Evolutionary conservation across 2,113 vertebrate genomes (phyloP).

Genomic region (Ammospiza nelsoni): DNA sequence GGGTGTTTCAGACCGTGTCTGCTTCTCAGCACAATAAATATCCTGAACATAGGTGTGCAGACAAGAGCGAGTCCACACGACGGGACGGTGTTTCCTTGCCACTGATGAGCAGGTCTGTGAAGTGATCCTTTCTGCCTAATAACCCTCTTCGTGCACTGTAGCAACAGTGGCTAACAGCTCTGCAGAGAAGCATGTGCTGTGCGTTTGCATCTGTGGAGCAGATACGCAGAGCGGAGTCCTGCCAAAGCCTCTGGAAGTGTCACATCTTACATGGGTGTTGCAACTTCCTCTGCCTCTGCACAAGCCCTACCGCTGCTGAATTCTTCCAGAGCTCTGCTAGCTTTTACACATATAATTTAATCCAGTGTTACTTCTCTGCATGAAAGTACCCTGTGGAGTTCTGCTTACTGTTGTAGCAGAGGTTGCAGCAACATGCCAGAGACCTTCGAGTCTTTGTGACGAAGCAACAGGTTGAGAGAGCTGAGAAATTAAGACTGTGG

Average conservation of each 20-base stretch:
- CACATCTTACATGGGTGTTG: conserved; percentile 56
- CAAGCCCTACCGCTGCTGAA: conserved; percentile 31
- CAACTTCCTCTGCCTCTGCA: conserved; percentile 59
- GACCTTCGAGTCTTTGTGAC: neutral
- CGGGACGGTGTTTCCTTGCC: neutral
- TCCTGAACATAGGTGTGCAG: neutral
- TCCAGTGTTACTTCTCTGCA: neutral
- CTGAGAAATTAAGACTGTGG: neutral
- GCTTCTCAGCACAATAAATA: neutral
- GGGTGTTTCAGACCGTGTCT: neutral
- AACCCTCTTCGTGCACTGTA: neutral
- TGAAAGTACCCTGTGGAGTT: neutral
- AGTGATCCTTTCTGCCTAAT: neutral
- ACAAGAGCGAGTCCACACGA: neutral
- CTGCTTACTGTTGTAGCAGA: neutral
- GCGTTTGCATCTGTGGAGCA: conserved; percentile 33
- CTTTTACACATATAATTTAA: conserved; percentile 15
- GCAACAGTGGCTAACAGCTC: conserved; percentile 32
- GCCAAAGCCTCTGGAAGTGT: conserved; percentile 64
- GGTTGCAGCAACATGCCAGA: neutral
- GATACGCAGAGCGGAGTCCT: neutral
- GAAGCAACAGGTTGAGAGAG: neutral
- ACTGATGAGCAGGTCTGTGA: neutral
- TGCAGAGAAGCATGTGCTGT: neutral
- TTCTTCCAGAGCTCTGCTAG: conserved; percentile 18